A percentile compares a stretch with the other conserved stretches of the same genome.
Conservation (phyloP, 2,888 invertebrate genomes). For the Cylloceria caligata region DNA sequence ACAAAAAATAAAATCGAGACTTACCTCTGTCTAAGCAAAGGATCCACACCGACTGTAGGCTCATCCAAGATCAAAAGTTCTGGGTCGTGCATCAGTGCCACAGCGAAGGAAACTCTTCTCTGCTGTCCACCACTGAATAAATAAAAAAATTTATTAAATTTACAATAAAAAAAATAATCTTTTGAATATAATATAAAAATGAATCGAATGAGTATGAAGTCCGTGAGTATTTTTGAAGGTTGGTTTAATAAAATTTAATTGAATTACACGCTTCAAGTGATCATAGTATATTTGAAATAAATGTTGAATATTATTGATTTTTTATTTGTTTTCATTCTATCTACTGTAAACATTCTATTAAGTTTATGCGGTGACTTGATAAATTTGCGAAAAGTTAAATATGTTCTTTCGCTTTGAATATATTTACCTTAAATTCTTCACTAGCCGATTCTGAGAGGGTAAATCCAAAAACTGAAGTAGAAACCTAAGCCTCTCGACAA, state of each 20-base stretch:
- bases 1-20: constrained; percentile 52
- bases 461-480: constrained; percentile 95
- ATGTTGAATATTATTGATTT: too few species aligned
- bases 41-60: constrained; percentile 97
- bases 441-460: constrained; percentile 93
- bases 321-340: too few species aligned
- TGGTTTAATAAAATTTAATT: background rate
- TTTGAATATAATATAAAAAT: background rate
- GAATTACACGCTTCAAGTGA: background rate
- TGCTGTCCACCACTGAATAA: constrained; percentile 94
- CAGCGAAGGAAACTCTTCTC: constrained; percentile 95
- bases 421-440: constrained; percentile 90
- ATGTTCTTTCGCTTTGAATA: constrained; percentile 1
- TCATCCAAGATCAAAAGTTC: constrained; percentile 96
- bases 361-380: too few species aligned
- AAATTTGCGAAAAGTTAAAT: too few species aligned
- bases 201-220: background rate
- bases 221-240: background rate
- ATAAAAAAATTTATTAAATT: constrained; percentile 52
- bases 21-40: constrained; percentile 91
- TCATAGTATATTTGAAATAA: too few species aligned
- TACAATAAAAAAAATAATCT: background rate
- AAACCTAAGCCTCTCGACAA: constrained; percentile 93
- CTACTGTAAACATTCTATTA: too few species aligned
- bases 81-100: constrained; percentile 96